Conservation (phyloP, 2,113 vertebrate genomes). For the Serilophus lunatus region DNA sequence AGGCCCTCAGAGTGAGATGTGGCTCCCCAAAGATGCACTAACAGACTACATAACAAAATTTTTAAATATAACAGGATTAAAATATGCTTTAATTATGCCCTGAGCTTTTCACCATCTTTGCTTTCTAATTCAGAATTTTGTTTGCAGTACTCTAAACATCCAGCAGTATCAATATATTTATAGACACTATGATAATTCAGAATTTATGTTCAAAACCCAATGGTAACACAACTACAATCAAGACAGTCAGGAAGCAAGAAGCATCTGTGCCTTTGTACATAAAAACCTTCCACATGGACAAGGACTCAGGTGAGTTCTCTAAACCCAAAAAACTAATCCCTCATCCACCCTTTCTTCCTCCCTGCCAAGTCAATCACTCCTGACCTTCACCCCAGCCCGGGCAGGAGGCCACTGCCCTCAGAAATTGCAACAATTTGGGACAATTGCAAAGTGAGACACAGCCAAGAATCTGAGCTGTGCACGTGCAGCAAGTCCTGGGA, state of each 20-base stretch:
- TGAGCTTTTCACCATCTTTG: background rate
- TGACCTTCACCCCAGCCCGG: background rate
- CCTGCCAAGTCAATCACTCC: background rate
- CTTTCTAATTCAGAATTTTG: background rate
- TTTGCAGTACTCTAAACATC: background rate
- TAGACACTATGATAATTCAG: background rate
- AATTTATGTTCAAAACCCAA: background rate
- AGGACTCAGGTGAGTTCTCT: background rate
- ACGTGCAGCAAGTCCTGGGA: background rate
- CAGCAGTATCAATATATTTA: background rate
- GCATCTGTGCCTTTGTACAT: background rate
- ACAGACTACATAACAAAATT: background rate
- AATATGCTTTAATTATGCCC: background rate
- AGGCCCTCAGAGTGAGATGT: background rate
- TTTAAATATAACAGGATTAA: background rate
- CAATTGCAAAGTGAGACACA: background rate
- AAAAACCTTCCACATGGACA: background rate
- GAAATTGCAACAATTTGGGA: background rate
- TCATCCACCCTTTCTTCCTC: background rate
- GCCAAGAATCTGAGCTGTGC: background rate
- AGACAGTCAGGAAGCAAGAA: background rate
- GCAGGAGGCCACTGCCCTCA: background rate
- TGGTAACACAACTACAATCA: background rate
- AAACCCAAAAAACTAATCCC: background rate
- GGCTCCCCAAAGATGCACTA: background rate